A percentile compares a stretch with the other conserved stretches of the same genome.
Evolutionary conservation across 2,113 vertebrate genomes (phyloP).

Genomic region (Ranitomeya variabilis): DNA sequence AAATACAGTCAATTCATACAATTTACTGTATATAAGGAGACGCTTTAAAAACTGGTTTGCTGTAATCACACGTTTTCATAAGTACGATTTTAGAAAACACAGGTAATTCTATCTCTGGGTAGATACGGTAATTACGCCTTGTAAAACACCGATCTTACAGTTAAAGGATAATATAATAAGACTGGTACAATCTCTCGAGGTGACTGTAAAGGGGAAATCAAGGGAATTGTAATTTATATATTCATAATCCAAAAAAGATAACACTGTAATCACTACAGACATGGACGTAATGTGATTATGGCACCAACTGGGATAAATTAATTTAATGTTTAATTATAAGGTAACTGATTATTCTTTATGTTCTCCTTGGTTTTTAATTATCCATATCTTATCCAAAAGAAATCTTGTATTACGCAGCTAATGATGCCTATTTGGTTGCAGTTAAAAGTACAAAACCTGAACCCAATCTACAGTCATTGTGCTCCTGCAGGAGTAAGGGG

Average conservation of each 20-base stretch:
- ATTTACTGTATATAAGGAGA: neutral
- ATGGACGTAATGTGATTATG: conserved; percentile 47
- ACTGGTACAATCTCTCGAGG: neutral
- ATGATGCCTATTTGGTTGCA: neutral
- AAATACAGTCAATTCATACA: neutral
- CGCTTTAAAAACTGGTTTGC: neutral
- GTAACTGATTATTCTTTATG: conserved; percentile 37
- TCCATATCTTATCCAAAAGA: conserved; percentile 15
- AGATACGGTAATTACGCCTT: neutral
- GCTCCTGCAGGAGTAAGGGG: neutral
- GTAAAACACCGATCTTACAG: conserved; percentile 10
- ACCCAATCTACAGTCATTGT: neutral
- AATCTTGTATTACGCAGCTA: conserved; percentile 14
- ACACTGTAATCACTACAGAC: conserved; percentile 23
- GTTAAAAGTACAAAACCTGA: neutral
- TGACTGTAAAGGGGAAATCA: conserved; percentile 16
- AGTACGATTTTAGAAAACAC: neutral
- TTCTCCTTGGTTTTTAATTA: conserved; percentile 44
- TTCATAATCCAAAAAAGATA: conserved; percentile 48
- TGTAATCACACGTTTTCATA: neutral
- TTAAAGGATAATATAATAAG: conserved; percentile 4
- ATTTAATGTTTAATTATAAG: conserved; percentile 48
- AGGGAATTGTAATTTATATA: conserved; percentile 37
- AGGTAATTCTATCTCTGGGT: neutral
- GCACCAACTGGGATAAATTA: conserved; percentile 44